A percentile compares a stretch with the other conserved stretches of the same genome.
Evolutionary conservation across 53 echinoderm and acorn worm species (phyloP).

Genomic region (Luidia sarsii): DNA sequence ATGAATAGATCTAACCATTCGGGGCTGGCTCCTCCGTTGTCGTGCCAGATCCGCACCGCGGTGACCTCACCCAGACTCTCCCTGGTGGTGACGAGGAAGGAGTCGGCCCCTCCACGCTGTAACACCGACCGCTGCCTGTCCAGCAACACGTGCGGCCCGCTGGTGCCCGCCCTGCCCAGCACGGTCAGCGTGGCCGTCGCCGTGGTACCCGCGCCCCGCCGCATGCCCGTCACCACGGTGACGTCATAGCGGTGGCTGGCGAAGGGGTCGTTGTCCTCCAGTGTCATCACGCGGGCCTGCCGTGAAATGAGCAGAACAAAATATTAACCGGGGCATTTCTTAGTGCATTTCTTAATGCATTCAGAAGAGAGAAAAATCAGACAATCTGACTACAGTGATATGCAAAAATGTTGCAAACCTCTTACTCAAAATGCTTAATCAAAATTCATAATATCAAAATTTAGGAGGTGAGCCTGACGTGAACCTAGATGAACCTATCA

Average conservation of each 20-base stretch:
- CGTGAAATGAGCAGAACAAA: neutral
- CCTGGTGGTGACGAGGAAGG: constrained; percentile 80
- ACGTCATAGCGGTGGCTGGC: constrained; percentile 81
- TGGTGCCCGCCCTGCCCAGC: constrained; percentile 55
- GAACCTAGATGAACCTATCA: no score
- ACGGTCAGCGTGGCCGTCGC: constrained; percentile 84
- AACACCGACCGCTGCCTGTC: constrained; percentile 46
- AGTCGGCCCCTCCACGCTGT: constrained; percentile 67
- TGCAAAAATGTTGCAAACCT: no score
- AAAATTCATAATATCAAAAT: no score
- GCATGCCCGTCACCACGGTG: constrained; percentile 86
- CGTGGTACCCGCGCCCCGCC: constrained; percentile 81
- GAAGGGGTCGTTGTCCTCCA: constrained; percentile 88
- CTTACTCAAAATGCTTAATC: no score
- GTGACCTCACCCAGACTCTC: constrained; percentile 73
- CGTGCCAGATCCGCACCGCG: constrained; percentile 81
- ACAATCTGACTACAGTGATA: no score
- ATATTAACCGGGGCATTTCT: neutral
- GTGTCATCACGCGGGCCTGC: constrained; percentile 73
- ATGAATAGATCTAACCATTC: constrained; percentile 88
- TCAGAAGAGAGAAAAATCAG: no score
- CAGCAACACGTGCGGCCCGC: constrained; percentile 79
- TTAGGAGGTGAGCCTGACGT: no score
- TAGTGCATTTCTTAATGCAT: no score
- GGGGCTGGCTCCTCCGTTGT: constrained; percentile 73